A percentile compares a stretch with the other conserved stretches of the same genome.
Evolutionary conservation across 2,797 vertebrate species (phyloP).

Genomic region (Allobates femoralis): DNA sequence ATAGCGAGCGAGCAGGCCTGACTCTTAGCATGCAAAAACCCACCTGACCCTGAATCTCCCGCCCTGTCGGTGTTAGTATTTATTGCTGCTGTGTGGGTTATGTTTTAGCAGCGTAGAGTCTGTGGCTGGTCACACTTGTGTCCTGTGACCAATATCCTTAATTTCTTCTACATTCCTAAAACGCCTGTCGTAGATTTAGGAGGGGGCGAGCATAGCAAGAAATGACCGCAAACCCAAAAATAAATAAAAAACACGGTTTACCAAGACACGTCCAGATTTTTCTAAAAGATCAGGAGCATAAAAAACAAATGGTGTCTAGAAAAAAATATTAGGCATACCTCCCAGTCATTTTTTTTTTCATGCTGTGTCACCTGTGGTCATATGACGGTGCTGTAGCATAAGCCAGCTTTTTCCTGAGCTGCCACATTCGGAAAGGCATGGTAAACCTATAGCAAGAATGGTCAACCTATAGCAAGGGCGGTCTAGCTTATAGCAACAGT

Average conservation of each 20-base stretch:
- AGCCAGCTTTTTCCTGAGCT: neutral
- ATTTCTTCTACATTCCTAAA: conserved; percentile 77
- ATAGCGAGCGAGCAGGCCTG: conserved; percentile 80
- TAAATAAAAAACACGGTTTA: no score
- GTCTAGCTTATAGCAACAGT: no score
- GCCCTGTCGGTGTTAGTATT: conserved; percentile 73
- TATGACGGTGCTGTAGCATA: neutral
- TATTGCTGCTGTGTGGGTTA: conserved; percentile 70
- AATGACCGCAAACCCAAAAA: neutral
- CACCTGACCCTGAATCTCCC: conserved; percentile 33
- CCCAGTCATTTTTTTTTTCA: neutral
- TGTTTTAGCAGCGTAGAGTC: conserved; percentile 38
- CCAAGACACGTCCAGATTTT: no score
- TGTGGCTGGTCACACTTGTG: conserved; percentile 42
- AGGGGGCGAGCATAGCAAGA: neutral
- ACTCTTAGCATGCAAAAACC: neutral
- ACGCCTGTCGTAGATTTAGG: conserved; percentile 74
- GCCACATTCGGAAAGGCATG: neutral
- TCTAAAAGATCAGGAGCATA: no score
- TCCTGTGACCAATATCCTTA: conserved; percentile 70
- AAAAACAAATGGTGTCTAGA: no score
- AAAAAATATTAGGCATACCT: neutral
- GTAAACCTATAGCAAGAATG: no score
- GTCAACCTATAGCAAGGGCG: no score
- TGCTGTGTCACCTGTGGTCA: neutral